Percentiles rank a stretch among this genome's conserved stretches.
Evolutionary conservation across 2,888 invertebrate species (phyloP).

Genomic region (Papilio gigon): DNA sequence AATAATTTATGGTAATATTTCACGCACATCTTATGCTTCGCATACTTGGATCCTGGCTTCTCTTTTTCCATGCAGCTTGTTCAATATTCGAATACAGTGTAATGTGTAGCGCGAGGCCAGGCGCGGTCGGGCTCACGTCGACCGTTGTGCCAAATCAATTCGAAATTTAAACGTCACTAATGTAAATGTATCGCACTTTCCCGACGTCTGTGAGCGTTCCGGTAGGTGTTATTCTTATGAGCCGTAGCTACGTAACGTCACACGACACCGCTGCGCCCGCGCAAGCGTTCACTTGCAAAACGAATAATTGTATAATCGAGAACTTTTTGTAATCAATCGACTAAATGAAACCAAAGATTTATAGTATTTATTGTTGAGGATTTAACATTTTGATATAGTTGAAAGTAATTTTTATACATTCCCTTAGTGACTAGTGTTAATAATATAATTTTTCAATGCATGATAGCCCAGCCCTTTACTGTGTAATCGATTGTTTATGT

Average conservation of each 20-base stretch:
- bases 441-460: constrained; percentile 45
- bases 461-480: constrained; percentile 41
- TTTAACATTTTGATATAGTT: constrained; percentile 70
- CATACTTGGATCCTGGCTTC: background rate
- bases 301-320: constrained; percentile 51
- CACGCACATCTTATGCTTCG: background rate
- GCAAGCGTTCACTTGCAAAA: constrained; percentile 51
- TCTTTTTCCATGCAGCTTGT: background rate
- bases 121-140: constrained; percentile 54
- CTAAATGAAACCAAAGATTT: constrained; percentile 80
- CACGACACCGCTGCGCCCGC: constrained; percentile 33
- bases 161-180: constrained; percentile 38
- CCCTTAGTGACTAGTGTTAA: constrained; percentile 56
- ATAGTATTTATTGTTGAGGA: constrained; percentile 79
- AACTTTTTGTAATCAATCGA: constrained; percentile 70
- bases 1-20: background rate
- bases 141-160: constrained; percentile 49
- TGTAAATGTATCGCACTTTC: constrained; percentile 43
- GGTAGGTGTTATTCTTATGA: constrained; percentile 55
- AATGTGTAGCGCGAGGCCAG: constrained; percentile 32
- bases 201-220: constrained; percentile 44
- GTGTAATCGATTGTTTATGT: constrained; percentile 44
- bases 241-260: constrained; percentile 51
- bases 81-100: background rate
- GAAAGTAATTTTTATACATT: constrained; percentile 77